Base-by-base conservation (phyloP, 2,888 invertebrate genomes). In the Lissonota sp. region DNA sequence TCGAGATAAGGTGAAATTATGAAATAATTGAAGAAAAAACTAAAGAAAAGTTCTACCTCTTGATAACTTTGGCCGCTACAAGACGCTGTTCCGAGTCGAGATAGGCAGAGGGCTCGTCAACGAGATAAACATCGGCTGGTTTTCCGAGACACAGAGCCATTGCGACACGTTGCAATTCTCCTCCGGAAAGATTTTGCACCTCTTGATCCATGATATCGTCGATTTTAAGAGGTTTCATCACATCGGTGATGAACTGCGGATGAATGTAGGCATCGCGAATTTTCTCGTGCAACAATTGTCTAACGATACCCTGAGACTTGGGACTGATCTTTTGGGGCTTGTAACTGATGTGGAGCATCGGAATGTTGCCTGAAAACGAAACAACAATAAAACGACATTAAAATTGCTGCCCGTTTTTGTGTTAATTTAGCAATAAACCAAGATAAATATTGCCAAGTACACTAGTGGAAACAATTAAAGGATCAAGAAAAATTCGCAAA, bases 311-410 rank as follows among this genome's bases (percentile, higher is more conserved):
- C 91, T 97, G 97, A 75, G 97, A 98, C 93, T 98, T 99, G 4
- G 99, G 99, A 86, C 99, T 99, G 92, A 99, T 99, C 93, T 99
- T 99, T 94, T 99, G 99, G 58, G 99, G 99, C 93, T 99, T 99
- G 94, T 99, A 99, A 93, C 99, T 99, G 91, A 99, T 99, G 93
- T 99, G 98, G 84, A 99, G 93, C 88, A 97, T 96, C 0, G 99
- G 99, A 81, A 98, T 94, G 84, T 95, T 95, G 55, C 95, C 96
- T 92, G 93, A 64, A 84, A 84, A 26, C 26, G 26, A 26, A 73
- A 73, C 69, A 71, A 75, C 42, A 77, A 26, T 26, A 3, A n/a
- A 26, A 26, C 26, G 26, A 26, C 26, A 3, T 26, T 26, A 26
- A 26, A 26, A 26, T 26, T 26, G 26, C 26, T 26, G 26, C 26